Evolutionary conservation across 2,113 vertebrate genomes (phyloP).

Genomic region (Rhynchomys soricoides): DNA sequence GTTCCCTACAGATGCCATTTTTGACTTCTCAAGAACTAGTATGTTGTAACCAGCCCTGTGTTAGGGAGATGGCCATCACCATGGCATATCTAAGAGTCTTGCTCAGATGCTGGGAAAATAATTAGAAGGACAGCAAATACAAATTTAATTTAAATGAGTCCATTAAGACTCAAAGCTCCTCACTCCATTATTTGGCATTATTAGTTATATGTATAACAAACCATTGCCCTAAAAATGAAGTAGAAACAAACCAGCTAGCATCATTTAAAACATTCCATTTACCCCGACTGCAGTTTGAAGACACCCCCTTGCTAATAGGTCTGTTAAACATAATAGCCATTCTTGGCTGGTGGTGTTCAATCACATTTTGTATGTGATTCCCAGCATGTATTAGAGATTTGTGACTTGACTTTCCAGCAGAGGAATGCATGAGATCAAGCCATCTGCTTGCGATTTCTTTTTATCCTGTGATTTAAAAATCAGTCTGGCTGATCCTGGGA

Average conservation of each 20-base stretch:
- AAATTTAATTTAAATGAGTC: conserved; percentile 78
- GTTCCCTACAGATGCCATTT: neutral
- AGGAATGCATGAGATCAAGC: conserved; percentile 82
- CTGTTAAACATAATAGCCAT: conserved; percentile 85
- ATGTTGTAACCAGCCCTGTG: neutral
- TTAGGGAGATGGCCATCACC: neutral
- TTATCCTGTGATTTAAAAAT: conserved; percentile 30
- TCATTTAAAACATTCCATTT: conserved; percentile 85
- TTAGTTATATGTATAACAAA: conserved; percentile 81
- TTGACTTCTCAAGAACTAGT: neutral
- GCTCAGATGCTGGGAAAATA: conserved; percentile 59
- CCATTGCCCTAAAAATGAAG: conserved; percentile 79
- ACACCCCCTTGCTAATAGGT: conserved; percentile 84
- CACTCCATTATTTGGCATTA: conserved; percentile 71
- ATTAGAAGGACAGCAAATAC: conserved; percentile 82
- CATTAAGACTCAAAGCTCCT: conserved; percentile 75
- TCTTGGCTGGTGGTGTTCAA: conserved; percentile 85
- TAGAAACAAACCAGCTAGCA: conserved; percentile 74
- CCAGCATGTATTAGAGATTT: conserved; percentile 83
- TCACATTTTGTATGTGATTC: conserved; percentile 86
- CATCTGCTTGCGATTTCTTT: conserved; percentile 81
- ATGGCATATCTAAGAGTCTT: neutral
- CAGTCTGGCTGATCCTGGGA: conserved; percentile 34
- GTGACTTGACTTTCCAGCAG: conserved; percentile 77
- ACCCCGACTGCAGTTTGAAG: conserved; percentile 64